Evolutionary conservation across 2,888 invertebrate genomes (phyloP).

Genomic region (Linnaemya vulpina): DNA sequence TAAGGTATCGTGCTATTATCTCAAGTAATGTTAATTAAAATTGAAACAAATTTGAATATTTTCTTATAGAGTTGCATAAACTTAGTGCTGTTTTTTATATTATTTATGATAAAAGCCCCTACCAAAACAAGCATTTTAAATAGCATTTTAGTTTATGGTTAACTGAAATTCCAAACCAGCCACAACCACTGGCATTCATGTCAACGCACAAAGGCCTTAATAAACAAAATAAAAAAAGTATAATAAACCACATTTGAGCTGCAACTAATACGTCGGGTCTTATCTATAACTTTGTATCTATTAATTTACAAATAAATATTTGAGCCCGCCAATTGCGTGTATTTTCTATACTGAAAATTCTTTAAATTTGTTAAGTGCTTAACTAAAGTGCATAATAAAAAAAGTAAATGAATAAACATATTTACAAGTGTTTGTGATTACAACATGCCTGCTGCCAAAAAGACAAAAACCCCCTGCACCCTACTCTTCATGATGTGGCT

Average conservation of each 20-base stretch:
- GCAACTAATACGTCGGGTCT: background rate
- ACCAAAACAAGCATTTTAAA: conserved; percentile 13
- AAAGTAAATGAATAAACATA: background rate
- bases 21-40: background rate
- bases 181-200: conserved; percentile 48
- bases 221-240: conserved; percentile 25
- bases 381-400: background rate
- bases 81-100: background rate
- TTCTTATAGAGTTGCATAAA: conserved; percentile 43
- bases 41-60: conserved; percentile 10
- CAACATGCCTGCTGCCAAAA: conserved; percentile 54
- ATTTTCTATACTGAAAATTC: conserved; percentile 21
- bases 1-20: background rate
- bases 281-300: background rate
- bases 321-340: background rate
- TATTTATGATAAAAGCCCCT: conserved; percentile 2
- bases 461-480: conserved; percentile 15
- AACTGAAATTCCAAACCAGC: conserved; percentile 53
- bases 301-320: background rate
- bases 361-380: background rate
- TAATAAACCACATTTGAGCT: background rate
- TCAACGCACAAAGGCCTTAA: conserved; percentile 54
- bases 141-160: conserved; percentile 30
- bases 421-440: conserved; percentile 32
- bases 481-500: conserved; percentile 58